Evolutionary conservation across 1,140 invertebrate genomes (phyloP), one percentile per base, ranked within the genome.

Genomic region (Elymnias hypermnestra): DNA sequence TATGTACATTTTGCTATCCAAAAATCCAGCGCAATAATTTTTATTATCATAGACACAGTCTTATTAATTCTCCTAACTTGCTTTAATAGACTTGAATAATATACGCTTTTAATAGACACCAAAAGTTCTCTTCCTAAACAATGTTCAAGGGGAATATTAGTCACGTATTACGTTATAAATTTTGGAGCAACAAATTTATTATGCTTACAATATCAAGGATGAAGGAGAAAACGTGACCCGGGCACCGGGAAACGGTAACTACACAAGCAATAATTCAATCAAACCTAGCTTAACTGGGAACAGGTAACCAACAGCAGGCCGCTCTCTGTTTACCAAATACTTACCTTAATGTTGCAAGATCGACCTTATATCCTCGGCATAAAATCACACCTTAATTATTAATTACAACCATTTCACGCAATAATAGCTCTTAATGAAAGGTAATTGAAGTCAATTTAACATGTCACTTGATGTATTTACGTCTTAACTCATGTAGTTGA

Each of bases 261-360:
- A 62, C 49, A 61, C 63, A 62, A 65, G 74, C 72, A 68, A 84
- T 84, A 82, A 82, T 78, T 84, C 72, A 84, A 84, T 84, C 81
- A 82, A 59, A 62, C 61, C 49, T 18, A 65, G 74, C 72, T 84
- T 83, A 81, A 66, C 59, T n/a, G 15, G 33, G 15, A 36, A 36
- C 33, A 15, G 18, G 33, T 21, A 36, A 21, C 6, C 17, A n/a
- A 19, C 33, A 21, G 15, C 33, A 3, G 19, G 6, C 53, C 72
- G 70, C 61, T 72, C 61, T 50, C 59, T 82, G 74, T 81, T 84
- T 84, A 77, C 74, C 63, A 70, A 81, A 78, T 67, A 73, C 50
- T 49, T 45, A 59, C 76, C 72, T 68, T 65, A 60, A 53, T 46
- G 38, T 23, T 44, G 60, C 57, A 54, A 53, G 56, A 54, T 57